phyloP scores from a whole-genome alignment of 1,140 invertebrate genomes.

The Cotesia typhae region DNA sequence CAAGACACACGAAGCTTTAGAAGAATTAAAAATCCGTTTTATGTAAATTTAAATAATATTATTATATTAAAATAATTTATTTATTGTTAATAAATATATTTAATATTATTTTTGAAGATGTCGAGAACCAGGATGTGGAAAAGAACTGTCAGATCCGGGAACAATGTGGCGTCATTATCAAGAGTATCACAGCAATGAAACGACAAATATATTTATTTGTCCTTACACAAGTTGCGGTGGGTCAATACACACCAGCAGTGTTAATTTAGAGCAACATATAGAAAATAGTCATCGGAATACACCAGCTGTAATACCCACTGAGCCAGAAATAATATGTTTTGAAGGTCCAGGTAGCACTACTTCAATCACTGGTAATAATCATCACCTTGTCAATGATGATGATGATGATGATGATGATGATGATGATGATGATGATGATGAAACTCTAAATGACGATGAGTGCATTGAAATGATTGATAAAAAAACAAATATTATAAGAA shows the following conservation, averaged over 20 bases:
- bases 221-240: constrained; percentile 59
- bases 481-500: constrained; percentile 25
- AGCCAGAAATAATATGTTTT: constrained; percentile 63
- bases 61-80: neutral
- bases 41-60: constrained; percentile 49
- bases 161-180: constrained; percentile 65
- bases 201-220: constrained; percentile 56
- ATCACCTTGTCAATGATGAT: neutral
- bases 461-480: constrained; percentile 42
- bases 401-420: constrained; percentile 39
- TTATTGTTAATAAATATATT: constrained; percentile 4
- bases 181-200: constrained; percentile 63
- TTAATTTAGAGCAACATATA: constrained; percentile 61
- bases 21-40: constrained; percentile 61
- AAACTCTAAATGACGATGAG: constrained; percentile 49
- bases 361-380: neutral
- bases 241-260: constrained; percentile 55
- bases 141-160: constrained; percentile 61
- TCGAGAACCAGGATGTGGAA: constrained; percentile 61
- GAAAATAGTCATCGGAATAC: constrained; percentile 59
- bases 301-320: constrained; percentile 51
- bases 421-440: constrained; percentile 51
- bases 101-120: constrained; percentile 48
- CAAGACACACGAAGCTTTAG: constrained; percentile 60
- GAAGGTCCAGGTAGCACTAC: constrained; percentile 47